Percentiles rank a stretch among this genome's conserved stretches.
These are phyloP conservation scores for Cyclina sinensis DNA, from an alignment of 1,140 invertebrate species.

Conservation along the genomic window DNA sequence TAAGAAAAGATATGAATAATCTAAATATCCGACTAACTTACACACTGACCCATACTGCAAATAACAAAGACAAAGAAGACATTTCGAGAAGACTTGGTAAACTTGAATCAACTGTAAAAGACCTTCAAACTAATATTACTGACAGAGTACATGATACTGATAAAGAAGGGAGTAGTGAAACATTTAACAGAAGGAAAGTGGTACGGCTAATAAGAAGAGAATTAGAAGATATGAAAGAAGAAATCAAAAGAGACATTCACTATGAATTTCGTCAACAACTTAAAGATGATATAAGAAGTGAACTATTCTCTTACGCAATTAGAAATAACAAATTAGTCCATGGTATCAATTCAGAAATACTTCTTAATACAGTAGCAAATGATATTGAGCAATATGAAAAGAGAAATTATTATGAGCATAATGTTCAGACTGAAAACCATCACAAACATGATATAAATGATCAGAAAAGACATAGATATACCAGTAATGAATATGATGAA, in stretches of 20 bases:
- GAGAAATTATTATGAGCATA: not conserved
- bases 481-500: constrained; percentile 6
- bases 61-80: constrained; percentile 54
- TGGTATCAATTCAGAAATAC: constrained; percentile 11
- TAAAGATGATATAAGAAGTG: constrained; percentile 24
- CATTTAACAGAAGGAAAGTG: constrained; percentile 21
- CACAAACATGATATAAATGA: not conserved
- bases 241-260: constrained; percentile 4
- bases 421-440: not conserved
- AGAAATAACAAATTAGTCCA: not conserved
- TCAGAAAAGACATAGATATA: not conserved
- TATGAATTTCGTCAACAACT: constrained; percentile 15
- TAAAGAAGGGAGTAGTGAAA: not conserved
- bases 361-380: not conserved
- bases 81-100: constrained; percentile 50
- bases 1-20: constrained; percentile 62
- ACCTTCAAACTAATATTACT: not conserved
- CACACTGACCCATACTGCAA: constrained; percentile 1
- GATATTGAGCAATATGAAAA: not conserved
- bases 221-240: not conserved
- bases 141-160: not conserved
- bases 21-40: constrained; percentile 16
- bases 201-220: constrained; percentile 21
- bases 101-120: constrained; percentile 46
- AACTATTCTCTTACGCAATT: not conserved